Conservation (phyloP, 2,888 invertebrate genomes). For the Digitonthophagus gazella region DNA sequence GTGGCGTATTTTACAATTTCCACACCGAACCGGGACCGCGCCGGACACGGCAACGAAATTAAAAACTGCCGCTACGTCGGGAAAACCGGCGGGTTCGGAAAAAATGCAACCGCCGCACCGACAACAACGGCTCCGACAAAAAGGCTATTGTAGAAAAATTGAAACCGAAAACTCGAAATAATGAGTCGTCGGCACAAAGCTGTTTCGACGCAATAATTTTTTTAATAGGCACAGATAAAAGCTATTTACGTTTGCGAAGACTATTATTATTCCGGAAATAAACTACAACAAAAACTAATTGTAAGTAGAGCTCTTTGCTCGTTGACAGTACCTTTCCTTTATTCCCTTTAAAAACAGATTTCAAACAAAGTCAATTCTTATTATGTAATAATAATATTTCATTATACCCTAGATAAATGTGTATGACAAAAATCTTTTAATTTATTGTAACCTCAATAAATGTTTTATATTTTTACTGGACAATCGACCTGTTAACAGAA, state of each 20-base stretch:
- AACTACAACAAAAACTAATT: background rate
- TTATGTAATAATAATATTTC: too few species aligned
- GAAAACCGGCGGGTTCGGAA: constrained; percentile 7
- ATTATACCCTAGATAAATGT: too few species aligned
- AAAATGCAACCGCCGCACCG: constrained; percentile 1
- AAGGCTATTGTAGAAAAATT: constrained; percentile 10
- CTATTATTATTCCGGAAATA: background rate
- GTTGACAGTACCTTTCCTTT: background rate
- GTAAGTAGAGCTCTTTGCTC: background rate
- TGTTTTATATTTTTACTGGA: too few species aligned
- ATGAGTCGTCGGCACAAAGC: constrained; percentile 3
- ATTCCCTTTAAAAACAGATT: too few species aligned
- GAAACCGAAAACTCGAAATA: constrained; percentile 11
- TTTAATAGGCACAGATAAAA: background rate
- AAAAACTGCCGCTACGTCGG: constrained; percentile 11
- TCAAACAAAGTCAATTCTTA: too few species aligned
- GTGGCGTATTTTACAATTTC: constrained; percentile 12
- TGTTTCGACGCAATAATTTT: background rate
- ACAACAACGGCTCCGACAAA: background rate
- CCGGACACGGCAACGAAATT: constrained; percentile 16
- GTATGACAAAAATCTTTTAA: too few species aligned
- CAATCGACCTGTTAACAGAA: background rate
- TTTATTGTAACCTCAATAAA: too few species aligned
- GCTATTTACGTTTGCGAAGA: background rate
- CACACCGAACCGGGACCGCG: background rate